Evolutionary conservation across 2,113 vertebrate species (phyloP).

Genomic region (Butorides virescens): DNA sequence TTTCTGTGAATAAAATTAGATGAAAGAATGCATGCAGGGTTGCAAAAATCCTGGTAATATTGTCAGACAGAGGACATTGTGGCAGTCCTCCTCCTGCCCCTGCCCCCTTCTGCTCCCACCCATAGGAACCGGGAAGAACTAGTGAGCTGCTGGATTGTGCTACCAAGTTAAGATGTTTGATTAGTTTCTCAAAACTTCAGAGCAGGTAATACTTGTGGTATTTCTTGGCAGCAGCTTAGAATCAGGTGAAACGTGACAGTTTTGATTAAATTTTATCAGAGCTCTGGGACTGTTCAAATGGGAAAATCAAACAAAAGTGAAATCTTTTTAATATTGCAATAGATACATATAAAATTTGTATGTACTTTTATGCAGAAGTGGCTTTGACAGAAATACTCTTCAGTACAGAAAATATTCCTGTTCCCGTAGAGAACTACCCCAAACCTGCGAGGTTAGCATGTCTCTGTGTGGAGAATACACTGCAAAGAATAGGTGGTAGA

Average conservation of each 20-base stretch:
- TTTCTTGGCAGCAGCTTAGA: neutral
- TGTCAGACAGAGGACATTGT: neutral
- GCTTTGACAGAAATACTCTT: neutral
- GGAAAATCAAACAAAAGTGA: neutral
- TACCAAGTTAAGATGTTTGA: neutral
- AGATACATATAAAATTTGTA: neutral
- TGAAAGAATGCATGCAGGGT: neutral
- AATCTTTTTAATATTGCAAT: neutral
- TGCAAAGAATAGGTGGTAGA: neutral
- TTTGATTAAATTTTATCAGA: neutral
- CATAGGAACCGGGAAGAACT: neutral
- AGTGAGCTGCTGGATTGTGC: neutral
- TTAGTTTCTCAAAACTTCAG: neutral
- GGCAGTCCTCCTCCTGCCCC: neutral
- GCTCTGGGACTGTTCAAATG: neutral
- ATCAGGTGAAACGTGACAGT: neutral
- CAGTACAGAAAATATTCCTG: neutral
- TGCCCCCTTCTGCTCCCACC: neutral
- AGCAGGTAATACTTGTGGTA: neutral
- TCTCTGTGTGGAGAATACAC: neutral
- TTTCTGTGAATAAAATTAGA: neutral
- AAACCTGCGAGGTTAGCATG: neutral
- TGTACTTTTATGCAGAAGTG: neutral
- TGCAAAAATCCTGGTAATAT: neutral
- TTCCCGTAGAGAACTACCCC: neutral